Base-by-base conservation (phyloP, 2,888 invertebrate genomes). In the Hyppa rectilinea region DNA sequence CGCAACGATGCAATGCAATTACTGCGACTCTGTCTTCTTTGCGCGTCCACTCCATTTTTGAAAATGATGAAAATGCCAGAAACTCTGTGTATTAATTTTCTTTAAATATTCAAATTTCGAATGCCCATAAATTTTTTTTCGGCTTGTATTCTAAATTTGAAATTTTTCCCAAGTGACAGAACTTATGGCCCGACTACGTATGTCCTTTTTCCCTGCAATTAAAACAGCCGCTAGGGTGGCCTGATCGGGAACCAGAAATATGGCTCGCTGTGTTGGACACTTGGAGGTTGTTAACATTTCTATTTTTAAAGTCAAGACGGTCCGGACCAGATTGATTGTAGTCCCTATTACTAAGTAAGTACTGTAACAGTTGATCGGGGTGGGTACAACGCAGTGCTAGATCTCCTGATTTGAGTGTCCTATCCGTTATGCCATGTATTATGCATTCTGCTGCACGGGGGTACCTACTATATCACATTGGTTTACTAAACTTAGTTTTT, bases 351-450 rank as follows among this genome's bases (percentile, higher is more conserved):
- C 43, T 43, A 5, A 43, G 17, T 20, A 43, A 9, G 3, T 45
- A 45, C 10, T n/a, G n/a, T n/a, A 45, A n/a, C 0, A 45, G 45
- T 0, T n/a, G n/a, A 7, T n/a, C 7, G n/a, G n/a, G n/a, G n/a
- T n/a, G n/a, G n/a, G n/a, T n/a, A n/a, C n/a, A n/a, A n/a, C n/a
- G n/a, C n/a, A 45, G 45, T n/a, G 45, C n/a, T 17, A 29, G 29
- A 14, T 26, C 29, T 29, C 29, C 50, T 17, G 50, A 50, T 50
- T 17, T 29, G 3, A 29, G 17, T 2, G 7, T 50, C 17, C 2
- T 29, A 17, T 29, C 29, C 17, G 50, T 50, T 17, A 50, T 50
- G 50, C 50, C 50, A 29, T 50, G 50, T 50, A 50, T 50, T 29
- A 50, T 50, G 2, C 50, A 50, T 50, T 50, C 50, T 50, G 3